Evolutionary conservation across 2,797 vertebrate species (phyloP), one percentile per base, ranked within the genome.

Genomic region (Menidia menidia): DNA sequence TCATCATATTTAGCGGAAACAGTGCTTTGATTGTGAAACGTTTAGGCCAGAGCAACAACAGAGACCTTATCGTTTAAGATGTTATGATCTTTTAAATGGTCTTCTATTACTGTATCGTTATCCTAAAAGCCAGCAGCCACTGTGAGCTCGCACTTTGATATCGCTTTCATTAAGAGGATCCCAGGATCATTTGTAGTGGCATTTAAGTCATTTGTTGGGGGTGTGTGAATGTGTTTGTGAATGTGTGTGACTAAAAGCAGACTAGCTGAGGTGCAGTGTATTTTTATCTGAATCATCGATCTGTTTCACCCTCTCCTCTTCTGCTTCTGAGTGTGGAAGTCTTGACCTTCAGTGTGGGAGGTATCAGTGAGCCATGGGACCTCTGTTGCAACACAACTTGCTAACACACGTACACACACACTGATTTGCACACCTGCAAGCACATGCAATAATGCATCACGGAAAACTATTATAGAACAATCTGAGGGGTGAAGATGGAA

Each of bases 201-300:
- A 64, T 81, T 87, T 73, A 90, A 90, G 88, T 90, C 82, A 84
- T 90, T 89, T 89, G 88, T 86, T 84, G 84, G 72, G 66, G 1
- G 72, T 75, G 80, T 87, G 83, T 54, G 77, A 68, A 75, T 80
- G 51, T 80, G 84, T 88, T 74, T 87, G 86, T 81, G 73, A 74
- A 50, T 54, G 68, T 60, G 73, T 77, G 78, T 88, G 73, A 87
- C 83, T 86, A 74, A 89, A 86, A 90, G 80, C 80, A 87, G 82
- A 80, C 75, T 79, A 62, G 81, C 81, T 84, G 88, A 88, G 85
- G 67, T 86, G 85, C 84, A 77, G 90, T 84, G 89, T 93, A 93
- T 93, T 93, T 94, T 92, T 93, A 92, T 92, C 92, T 88, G 82
- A 50, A 84, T 62, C 86, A 94, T 93, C 76, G 92, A 93, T 94